These are phyloP conservation scores for Callochromis pleurospilus DNA, from an alignment of 2,113 vertebrate species.

Conservation along the genomic window DNA sequence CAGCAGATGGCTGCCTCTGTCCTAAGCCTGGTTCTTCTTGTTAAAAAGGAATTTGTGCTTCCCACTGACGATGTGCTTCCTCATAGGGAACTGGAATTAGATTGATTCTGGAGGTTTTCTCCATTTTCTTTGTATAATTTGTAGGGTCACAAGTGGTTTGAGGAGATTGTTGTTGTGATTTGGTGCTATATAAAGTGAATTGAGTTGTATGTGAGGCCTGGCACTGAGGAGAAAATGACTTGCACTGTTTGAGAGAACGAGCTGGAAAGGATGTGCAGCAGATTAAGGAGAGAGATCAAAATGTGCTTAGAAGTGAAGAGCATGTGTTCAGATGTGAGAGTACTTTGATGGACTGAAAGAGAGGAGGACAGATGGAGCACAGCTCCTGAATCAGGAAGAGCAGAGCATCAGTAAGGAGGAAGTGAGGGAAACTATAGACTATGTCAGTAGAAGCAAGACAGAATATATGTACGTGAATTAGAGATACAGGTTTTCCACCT, in stretches of 20 bases:
- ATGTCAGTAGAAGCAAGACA: fast-evolving
- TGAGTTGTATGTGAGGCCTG: not conserved
- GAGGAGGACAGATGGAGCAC: not conserved
- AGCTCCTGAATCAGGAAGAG: not conserved
- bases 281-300: not conserved
- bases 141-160: not conserved
- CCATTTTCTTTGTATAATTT: not conserved
- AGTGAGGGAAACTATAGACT: not conserved
- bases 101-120: not conserved
- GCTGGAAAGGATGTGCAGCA: not conserved
- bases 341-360: not conserved
- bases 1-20: not conserved
- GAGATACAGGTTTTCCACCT: not conserved
- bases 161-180: not conserved
- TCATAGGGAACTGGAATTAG: not conserved
- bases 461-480: fast-evolving
- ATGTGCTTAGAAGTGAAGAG: not conserved
- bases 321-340: not conserved
- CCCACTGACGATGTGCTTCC: not conserved
- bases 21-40: not conserved
- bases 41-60: not conserved
- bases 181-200: not conserved
- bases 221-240: fast-evolving
- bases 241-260: not conserved
- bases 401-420: not conserved